Conservation (phyloP, 2,797 vertebrate genomes). For the Neosilurus mollespiculum region DNA sequence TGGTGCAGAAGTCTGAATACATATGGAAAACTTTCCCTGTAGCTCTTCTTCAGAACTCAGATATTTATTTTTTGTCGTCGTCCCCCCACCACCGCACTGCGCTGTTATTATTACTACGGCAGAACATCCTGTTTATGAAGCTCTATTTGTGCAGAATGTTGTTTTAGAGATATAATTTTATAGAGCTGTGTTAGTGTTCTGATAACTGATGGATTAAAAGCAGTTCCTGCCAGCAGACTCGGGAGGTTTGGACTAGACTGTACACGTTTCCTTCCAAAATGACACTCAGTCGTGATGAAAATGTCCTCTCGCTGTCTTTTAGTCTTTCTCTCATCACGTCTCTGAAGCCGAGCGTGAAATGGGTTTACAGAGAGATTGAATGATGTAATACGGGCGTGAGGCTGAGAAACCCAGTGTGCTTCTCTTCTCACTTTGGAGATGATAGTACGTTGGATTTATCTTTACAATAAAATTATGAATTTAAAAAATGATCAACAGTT, state of each 20-base stretch:
- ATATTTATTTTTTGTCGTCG: background rate
- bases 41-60: background rate
- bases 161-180: conserved; percentile 23
- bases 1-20: background rate
- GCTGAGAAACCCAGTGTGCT: conserved; percentile 19
- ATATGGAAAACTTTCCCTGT: background rate
- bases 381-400: conserved; percentile 68
- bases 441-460: background rate
- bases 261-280: conserved; percentile 22
- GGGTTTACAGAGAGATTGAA: conserved; percentile 59
- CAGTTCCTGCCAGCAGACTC: background rate
- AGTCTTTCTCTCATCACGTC: conserved; percentile 34
- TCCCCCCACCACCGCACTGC: background rate
- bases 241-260: background rate
- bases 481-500: background rate
- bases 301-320: conserved; percentile 16
- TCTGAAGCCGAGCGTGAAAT: conserved; percentile 73
- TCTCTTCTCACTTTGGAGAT: background rate
- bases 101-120: conserved; percentile 1
- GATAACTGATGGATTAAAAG: conserved; percentile 25
- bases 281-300: conserved; percentile 34
- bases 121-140: conserved; percentile 11
- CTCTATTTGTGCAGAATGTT: conserved; percentile 12
- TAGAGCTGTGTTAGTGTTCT: conserved; percentile 1
- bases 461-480: background rate